A percentile compares a stretch with the other conserved stretches of the same genome.
Conservation (phyloP, 2,888 invertebrate species). For the Yponomeuta sedellus region DNA sequence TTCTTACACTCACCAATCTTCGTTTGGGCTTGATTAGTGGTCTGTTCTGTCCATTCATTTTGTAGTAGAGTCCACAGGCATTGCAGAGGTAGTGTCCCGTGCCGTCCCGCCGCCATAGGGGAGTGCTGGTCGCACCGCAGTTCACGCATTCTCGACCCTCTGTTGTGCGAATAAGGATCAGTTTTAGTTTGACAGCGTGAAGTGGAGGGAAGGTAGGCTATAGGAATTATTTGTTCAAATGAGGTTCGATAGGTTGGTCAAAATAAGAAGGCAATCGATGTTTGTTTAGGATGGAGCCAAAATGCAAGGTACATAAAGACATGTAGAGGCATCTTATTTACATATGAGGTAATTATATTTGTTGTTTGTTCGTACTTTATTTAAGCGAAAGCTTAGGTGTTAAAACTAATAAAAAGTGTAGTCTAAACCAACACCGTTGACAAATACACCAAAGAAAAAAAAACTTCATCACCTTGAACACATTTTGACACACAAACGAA, state of each 20-base stretch:
- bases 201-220: background rate
- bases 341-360: background rate
- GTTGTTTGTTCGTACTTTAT: background rate
- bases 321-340: background rate
- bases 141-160: conserved; percentile 99
- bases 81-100: conserved; percentile 99
- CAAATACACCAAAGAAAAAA: conserved; percentile 2
- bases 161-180: conserved; percentile 44
- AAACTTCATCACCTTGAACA: conserved; percentile 4
- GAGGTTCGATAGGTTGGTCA: background rate
- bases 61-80: conserved; percentile 99
- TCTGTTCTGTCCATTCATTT: conserved; percentile 99
- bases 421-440: conserved; percentile 4
- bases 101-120: conserved; percentile 97
- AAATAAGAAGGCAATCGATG: background rate
- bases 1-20: conserved; percentile 96
- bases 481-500: background rate
- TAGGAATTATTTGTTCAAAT: background rate
- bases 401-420: background rate
- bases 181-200: background rate
- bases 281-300: background rate
- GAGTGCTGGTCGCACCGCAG: conserved; percentile 99
- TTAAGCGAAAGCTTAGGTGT: background rate
- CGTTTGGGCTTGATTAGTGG: conserved; percentile 99
- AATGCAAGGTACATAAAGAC: background rate